Base-by-base conservation (phyloP, 1,140 invertebrate species). In the Rhagoletis pomonella region DNA sequence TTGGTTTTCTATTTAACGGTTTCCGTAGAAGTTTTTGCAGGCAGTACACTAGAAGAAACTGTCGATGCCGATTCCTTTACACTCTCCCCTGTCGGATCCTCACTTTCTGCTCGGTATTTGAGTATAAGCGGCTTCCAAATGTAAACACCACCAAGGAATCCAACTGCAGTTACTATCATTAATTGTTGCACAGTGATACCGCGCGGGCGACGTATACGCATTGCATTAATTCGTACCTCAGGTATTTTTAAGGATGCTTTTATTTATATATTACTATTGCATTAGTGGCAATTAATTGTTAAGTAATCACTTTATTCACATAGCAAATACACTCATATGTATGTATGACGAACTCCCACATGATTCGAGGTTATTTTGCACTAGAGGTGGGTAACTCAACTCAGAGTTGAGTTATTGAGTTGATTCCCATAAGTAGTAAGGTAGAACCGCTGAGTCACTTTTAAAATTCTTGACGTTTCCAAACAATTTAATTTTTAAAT, bases 131-230 rank as follows among this genome's bases (percentile, higher is more conserved):
- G 93, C 62, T 91, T 87, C 93, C 93, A 93, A 91, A 93, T 91
- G 86, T 93, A 93, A 87, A 93, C 88, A 55, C 93, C 93, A 62
- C 92, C 92, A 2, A 93, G 50, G 85, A 93, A 88, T 62, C 93
- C 93, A 85, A 93, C 64, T 67, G 91, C 91, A 29, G 93, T 93
- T 65, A 93, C 93, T 64, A 93, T 77, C 90, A 92, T 93, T 87
- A 93, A 92, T 87, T 93, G 93, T 29, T 89, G 88, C 55, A 90
- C 88, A 88, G 93, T 93, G 6, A 93, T 87, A 88, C 93, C 93
- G 7, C 89, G 89, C 19, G 93, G 93, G 86, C 93, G 91, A 89
- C 93, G 93, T 88, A 93, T 93, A 90, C 91, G 91, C 93, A 93
- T 93, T 84, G 73, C 90, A 81, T 17, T 47, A 29, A 81, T 55